Percentiles rank a stretch among this genome's conserved stretches.
These are phyloP conservation scores for Ericerus pela DNA, from an alignment of 1,140 invertebrate species.

Conservation along the genomic window DNA sequence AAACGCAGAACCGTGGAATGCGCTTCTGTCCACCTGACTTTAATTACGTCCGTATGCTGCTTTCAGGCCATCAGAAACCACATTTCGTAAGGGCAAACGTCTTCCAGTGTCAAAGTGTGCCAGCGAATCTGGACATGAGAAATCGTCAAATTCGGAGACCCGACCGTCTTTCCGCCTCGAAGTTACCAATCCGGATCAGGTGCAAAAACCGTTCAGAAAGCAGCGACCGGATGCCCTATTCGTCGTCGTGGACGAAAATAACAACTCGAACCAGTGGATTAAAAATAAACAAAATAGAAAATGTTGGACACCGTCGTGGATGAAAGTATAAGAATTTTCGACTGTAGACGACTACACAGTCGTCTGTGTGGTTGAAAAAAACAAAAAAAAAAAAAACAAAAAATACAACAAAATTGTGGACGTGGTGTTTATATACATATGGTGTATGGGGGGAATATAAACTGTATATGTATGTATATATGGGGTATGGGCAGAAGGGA, in stretches of 20 bases:
- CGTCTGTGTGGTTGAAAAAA: too few relatives aligned
- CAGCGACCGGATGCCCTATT: background rate
- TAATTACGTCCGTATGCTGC: too few relatives aligned
- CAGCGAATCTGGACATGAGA: background rate
- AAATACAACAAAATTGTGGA: too few relatives aligned
- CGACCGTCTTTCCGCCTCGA: background rate
- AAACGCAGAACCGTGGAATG: too few relatives aligned
- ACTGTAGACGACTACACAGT: too few relatives aligned
- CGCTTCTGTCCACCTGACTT: too few relatives aligned
- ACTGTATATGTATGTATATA: too few relatives aligned
- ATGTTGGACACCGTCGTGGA: background rate
- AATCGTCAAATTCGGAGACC: background rate
- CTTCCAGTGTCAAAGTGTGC: background rate
- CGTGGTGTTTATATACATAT: too few relatives aligned
- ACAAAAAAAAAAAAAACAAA: too few relatives aligned
- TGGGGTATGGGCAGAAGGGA: too few relatives aligned
- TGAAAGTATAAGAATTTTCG: background rate
- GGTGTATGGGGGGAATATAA: too few relatives aligned
- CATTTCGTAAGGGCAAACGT: slow-evolving; percentile 3
- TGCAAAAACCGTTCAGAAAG: background rate
- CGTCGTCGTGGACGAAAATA: background rate
- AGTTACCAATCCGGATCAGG: slow-evolving; percentile 1
- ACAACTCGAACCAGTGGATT: background rate
- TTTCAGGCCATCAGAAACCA: background rate
- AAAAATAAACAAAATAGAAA: background rate